A percentile compares a stretch with the other conserved stretches of the same genome.
phyloP scores from a whole-genome alignment of 2,888 invertebrate genomes.

The Ecdyonurus torrentis region DNA sequence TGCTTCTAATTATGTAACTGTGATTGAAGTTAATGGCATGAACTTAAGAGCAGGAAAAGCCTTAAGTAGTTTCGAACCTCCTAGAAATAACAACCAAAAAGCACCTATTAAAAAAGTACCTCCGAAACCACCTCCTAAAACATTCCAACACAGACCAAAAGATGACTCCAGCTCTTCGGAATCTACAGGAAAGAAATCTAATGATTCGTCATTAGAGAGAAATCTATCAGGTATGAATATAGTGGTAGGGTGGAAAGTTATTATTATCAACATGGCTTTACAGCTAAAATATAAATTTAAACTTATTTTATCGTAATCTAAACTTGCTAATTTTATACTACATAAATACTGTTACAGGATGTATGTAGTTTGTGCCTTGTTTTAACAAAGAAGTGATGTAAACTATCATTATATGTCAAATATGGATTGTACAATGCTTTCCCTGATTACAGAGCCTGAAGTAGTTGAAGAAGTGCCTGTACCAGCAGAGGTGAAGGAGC shows the following conservation, averaged over 20 bases:
- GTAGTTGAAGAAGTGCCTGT: background rate
- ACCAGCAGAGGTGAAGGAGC: background rate
- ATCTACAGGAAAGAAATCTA: background rate
- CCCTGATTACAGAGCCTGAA: too few relatives aligned
- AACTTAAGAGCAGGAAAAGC: constrained; percentile 23
- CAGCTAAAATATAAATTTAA: too few relatives aligned
- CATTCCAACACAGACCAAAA: constrained; percentile 13
- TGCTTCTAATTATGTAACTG: constrained; percentile 60
- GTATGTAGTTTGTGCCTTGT: too few relatives aligned
- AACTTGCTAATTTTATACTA: too few relatives aligned
- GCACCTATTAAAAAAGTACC: constrained; percentile 19
- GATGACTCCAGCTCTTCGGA: constrained; percentile 7
- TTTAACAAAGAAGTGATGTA: too few relatives aligned
- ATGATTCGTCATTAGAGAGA: background rate
- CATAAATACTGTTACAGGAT: too few relatives aligned
- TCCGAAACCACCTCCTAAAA: constrained; percentile 27
- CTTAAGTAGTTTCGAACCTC: background rate
- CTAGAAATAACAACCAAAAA: background rate
- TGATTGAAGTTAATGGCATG: constrained; percentile 70
- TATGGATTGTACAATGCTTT: too few relatives aligned
- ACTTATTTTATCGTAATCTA: too few relatives aligned
- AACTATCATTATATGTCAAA: too few relatives aligned
- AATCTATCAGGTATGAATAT: background rate
- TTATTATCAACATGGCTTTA: too few relatives aligned
- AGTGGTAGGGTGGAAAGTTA: too few relatives aligned